Base-by-base conservation (phyloP, 2,888 invertebrate genomes). In the Strigamia maritima region DNA sequence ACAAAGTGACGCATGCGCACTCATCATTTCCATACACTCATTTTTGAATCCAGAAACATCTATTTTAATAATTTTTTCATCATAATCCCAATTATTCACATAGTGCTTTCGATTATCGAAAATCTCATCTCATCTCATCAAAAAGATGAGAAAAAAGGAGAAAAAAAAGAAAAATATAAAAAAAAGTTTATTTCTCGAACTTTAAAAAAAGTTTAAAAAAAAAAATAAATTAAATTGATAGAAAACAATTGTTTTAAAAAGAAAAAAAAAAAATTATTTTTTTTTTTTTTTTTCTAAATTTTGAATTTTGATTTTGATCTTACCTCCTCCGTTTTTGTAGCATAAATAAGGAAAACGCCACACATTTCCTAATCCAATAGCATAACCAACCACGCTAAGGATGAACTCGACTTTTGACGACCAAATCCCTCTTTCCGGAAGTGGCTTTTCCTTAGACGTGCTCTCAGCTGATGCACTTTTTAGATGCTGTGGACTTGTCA, bases 301-400 rank as follows among this genome's bases (percentile, higher is more conserved):
- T 60, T 12, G 8, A 2, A 79, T n/a, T n/a, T n/a, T n/a, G n/a
- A n/a, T n/a, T n/a, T n/a, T n/a, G n/a, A n/a, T 78, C 87, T 87
- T 84, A 92, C 94, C 97, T 54, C 97, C 97, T 81, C 97, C 97
- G 88, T 97, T 97, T 88, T 96, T 95, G 88, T 96, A 97, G 88
- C 96, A 96, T 82, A 97, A 90, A 87, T 97, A 97, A 0, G 97
- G 97, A 87, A 97, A 97, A 83, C 96, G 89, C 93, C 93, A 93
- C 4, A 97, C 96, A 85, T 97, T 97, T 82, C 97, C 96, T 81
- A 97, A 89, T 35, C 96, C 97, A 83, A 97, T 96, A 82, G 96
- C 95, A 83, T 96, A 89, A 40, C 96, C 96, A 80, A 97, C 92
- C 83, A 95, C 95, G 78, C 95, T 95, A 84, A 97, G 90, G 84